Evolutionary conservation across 2,113 vertebrate genomes (phyloP).

Genomic region (Psilopogon haemacephalus): DNA sequence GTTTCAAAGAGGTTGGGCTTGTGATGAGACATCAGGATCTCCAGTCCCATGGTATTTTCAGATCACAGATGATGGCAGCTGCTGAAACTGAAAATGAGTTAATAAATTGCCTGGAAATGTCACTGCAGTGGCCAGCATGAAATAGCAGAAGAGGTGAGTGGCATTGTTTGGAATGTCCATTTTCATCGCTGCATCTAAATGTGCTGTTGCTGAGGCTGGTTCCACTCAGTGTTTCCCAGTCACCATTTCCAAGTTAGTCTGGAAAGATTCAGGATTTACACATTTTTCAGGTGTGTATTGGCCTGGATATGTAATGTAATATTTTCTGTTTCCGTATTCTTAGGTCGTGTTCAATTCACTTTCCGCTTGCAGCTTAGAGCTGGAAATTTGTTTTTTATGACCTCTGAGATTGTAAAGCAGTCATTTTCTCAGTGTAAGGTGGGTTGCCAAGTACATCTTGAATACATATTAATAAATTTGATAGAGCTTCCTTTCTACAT

Average conservation of each 20-base stretch:
- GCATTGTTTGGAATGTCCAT: neutral
- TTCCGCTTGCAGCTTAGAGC: neutral
- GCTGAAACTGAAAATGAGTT: neutral
- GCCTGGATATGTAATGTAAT: neutral
- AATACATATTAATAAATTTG: conserved; percentile 18
- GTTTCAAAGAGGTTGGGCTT: neutral
- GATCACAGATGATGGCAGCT: neutral
- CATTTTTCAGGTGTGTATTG: neutral
- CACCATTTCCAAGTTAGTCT: neutral
- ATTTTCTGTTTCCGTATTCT: neutral
- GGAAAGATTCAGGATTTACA: neutral
- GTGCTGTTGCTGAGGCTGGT: neutral
- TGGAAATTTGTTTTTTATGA: neutral
- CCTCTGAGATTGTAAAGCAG: conserved; percentile 1
- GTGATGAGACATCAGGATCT: neutral
- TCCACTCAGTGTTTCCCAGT: neutral
- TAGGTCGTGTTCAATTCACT: neutral
- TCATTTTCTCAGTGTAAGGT: neutral
- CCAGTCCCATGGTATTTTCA: neutral
- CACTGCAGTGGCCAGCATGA: neutral
- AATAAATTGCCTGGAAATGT: neutral
- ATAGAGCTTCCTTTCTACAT: neutral
- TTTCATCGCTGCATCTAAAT: neutral
- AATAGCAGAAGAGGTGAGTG: neutral
- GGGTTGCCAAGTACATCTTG: neutral